These are phyloP conservation scores for Pseudomyrmex gracilis DNA, from an alignment of 1,140 invertebrate genomes.

Conservation along the genomic window DNA sequence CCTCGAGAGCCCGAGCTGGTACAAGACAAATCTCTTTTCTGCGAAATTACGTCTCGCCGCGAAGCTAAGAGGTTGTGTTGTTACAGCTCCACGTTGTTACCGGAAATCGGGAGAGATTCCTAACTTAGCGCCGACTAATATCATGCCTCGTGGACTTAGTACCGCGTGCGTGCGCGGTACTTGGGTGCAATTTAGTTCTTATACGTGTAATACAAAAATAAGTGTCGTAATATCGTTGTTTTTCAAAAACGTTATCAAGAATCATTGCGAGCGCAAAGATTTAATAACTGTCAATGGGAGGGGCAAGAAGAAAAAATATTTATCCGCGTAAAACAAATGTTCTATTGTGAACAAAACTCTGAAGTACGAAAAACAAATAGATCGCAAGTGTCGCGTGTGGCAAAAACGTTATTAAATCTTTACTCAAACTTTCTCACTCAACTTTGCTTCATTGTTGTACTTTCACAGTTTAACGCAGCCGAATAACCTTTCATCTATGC, in stretches of 20 bases:
- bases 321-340: background rate
- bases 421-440: background rate
- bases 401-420: background rate
- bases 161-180: background rate
- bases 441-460: conserved; percentile 4
- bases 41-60: conserved; percentile 48
- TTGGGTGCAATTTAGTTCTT: conserved; percentile 47
- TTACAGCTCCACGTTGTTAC: conserved; percentile 3
- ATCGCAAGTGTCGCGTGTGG: background rate
- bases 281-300: background rate
- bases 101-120: conserved; percentile 10
- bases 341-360: background rate
- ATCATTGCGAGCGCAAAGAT: background rate
- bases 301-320: background rate
- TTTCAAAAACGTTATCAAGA: background rate
- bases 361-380: background rate
- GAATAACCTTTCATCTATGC: conserved; percentile 10
- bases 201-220: background rate
- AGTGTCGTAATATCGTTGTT: background rate
- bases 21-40: conserved; percentile 47
- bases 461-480: background rate
- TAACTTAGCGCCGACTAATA: background rate
- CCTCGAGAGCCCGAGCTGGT: conserved; percentile 19
- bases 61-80: conserved; percentile 15
- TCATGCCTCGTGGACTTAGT: background rate